Evolutionary conservation across 2,797 vertebrate genomes (phyloP).

Genomic region (Epinephelus malabaricus): DNA sequence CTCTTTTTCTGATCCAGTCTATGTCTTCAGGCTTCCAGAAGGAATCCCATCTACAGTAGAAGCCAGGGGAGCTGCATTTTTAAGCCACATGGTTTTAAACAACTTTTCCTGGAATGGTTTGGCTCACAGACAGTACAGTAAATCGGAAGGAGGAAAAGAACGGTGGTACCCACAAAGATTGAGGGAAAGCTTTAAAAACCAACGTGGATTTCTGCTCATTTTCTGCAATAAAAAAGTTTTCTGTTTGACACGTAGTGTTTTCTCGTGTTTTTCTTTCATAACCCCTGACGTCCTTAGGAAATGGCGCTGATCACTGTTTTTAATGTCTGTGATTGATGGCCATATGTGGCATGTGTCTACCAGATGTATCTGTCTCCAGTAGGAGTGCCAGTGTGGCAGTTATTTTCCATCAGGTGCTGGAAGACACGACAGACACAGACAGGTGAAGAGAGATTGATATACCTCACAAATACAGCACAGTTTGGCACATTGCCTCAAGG

Average conservation of each 20-base stretch:
- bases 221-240: background rate
- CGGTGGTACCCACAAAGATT: slow-evolving; percentile 24
- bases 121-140: slow-evolving; percentile 32
- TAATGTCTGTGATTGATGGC: slow-evolving; percentile 17
- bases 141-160: slow-evolving; percentile 19
- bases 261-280: background rate
- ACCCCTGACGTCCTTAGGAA: background rate
- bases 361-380: slow-evolving; percentile 61
- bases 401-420: slow-evolving; percentile 52
- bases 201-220: slow-evolving; percentile 4
- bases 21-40: slow-evolving; percentile 7
- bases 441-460: slow-evolving; percentile 44
- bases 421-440: slow-evolving; percentile 2
- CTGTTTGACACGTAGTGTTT: background rate
- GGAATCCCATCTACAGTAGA: slow-evolving; percentile 15
- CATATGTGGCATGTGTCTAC: slow-evolving; percentile 41
- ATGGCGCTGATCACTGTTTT: slow-evolving; percentile 10
- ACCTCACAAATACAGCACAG: slow-evolving; percentile 3
- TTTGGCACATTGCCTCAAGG: background rate
- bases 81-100: slow-evolving; percentile 59
- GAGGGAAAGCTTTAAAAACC: slow-evolving; percentile 11
- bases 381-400: slow-evolving; percentile 28
- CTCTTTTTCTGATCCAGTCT: background rate
- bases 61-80: slow-evolving; percentile 54
- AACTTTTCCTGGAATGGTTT: slow-evolving; percentile 58